Conservation (phyloP, 2,888 invertebrate species). For the Rhimphoctona megacephalus region DNA sequence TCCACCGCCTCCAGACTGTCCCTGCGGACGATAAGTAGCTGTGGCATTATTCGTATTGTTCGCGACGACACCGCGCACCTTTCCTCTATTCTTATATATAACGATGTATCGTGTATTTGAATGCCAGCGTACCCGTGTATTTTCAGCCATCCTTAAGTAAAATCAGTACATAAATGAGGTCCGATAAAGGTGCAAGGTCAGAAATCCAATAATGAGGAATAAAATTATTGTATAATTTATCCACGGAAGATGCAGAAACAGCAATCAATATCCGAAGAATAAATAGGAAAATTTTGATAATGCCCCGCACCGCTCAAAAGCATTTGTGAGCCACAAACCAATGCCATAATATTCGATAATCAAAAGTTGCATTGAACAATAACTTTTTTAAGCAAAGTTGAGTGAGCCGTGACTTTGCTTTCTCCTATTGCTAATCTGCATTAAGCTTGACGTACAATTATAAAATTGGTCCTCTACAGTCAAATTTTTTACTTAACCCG, state of each 20-base stretch:
- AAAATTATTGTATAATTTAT: neutral
- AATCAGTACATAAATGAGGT: neutral
- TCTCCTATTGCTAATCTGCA: too few relatives aligned
- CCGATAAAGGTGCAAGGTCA: too few relatives aligned
- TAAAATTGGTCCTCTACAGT: too few relatives aligned
- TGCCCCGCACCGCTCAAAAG: neutral
- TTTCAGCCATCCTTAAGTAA: neutral
- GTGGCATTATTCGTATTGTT: slow-evolving; percentile 11
- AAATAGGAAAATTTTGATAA: neutral
- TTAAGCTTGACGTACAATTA: too few relatives aligned
- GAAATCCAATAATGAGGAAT: neutral
- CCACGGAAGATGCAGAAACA: neutral
- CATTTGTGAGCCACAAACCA: neutral
- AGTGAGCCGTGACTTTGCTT: too few relatives aligned
- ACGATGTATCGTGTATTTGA: neutral
- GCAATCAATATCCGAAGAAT: neutral
- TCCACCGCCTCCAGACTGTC: slow-evolving; percentile 46
- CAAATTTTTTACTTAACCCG: too few relatives aligned
- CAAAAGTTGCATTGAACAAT: neutral
- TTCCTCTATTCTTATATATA: neutral
- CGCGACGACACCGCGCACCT: neutral
- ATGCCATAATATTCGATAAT: too few relatives aligned
- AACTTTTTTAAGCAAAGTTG: neutral
- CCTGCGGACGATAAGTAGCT: slow-evolving; percentile 54
- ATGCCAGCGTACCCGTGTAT: neutral